Base-by-base conservation (phyloP, 2,888 invertebrate species). In the Melipona bicolor region DNA sequence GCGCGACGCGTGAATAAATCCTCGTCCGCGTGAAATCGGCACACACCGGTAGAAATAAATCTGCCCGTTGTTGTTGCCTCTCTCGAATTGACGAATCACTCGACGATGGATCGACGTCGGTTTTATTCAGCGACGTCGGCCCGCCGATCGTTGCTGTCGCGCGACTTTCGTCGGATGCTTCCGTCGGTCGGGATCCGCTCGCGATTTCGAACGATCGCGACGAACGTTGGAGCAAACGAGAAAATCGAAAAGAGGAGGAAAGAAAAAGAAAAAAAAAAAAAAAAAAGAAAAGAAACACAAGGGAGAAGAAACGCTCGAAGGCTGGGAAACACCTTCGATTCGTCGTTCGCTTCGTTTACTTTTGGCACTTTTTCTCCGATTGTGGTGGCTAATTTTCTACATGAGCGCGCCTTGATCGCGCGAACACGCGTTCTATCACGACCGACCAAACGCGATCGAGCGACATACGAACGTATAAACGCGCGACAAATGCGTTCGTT, bases 351-450 rank as follows among this genome's bases (percentile, higher is more conserved):
- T 36, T 36, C 36, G 64, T 64, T 69, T 69, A 61, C 56, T 52
- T 83, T 83, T 83, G 83, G 83, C 83, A 83, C 83, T 82, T 76
- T 68, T 56, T 17, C 6, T 68, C 19, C n/a, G 17, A n/a, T 27
- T 27, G 13, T 43, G 1, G 4, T 9, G 36, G 36, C n/a, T 49
- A 52, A 59, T 59, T 59, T 24, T 43, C 24, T 6, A 24, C 19
- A 6, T 4, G 24, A 36, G 11, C 32, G 21, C 19, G 27, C 32
- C 17, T 36, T 68, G 56, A 71, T 61, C 72, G 27, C 21, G 17
- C 27, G 4, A 61, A 13, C 27, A 24, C 27, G 61, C 49, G 27
- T 49, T 61, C 15, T 27, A 61, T 27, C 27, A 17, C 61, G 49
- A 36, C n/a, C 11, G 43, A 24, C 49, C 50, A 54, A 59, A 72